Evolutionary conservation across 1,140 invertebrate genomes (phyloP), one percentile per base, ranked within the genome.

Genomic region (Platyura marginata): DNA sequence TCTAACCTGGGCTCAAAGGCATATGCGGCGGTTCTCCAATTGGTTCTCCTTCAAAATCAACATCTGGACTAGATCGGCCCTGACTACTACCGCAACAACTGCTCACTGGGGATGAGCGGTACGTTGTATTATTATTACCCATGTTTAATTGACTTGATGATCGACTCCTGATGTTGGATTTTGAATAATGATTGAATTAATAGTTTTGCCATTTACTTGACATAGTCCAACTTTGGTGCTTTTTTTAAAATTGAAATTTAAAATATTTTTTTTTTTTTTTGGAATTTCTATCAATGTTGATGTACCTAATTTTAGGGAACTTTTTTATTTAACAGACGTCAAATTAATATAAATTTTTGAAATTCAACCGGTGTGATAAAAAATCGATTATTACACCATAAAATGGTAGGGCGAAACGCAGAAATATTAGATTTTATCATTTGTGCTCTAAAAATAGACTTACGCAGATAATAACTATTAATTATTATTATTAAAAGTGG

Each of bases 21-120:
- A 61, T 56, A 35, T 56, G 54, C 48, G 58, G 58, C 42, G 52
- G 58, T 52, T 60, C 58, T 32, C 49, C 50, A 10, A 35, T 16
- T 13, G 22, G 10, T 29, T 43, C 35, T n/a, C 42, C 44, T 18
- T 45, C 29, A 41, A 48, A 49, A 56, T 61, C 58, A 52, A 52
- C 57, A 48, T 61, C 58, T 46, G 58, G 58, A 60, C 58, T 61
- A 53, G 58, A 61, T 49, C 58, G 55, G 38, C 58, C 58, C 46
- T 61, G 58, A 60, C 58, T 61, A 61, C 58, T 61, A 53, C 58
- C 58, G 58, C 58, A 61, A 60, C 58, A 61, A 61, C 58, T 61
- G 58, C 58, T 61, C 55, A 61, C 58, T 55, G 58, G 58, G 46
- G 58, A 61, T 54, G 58, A 60, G 56, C 58, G 59, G 56, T 60